A percentile compares a stretch with the other conserved stretches of the same genome.
Evolutionary conservation across 2,888 invertebrate genomes (phyloP).

Genomic region (Criorhina ranunculi): DNA sequence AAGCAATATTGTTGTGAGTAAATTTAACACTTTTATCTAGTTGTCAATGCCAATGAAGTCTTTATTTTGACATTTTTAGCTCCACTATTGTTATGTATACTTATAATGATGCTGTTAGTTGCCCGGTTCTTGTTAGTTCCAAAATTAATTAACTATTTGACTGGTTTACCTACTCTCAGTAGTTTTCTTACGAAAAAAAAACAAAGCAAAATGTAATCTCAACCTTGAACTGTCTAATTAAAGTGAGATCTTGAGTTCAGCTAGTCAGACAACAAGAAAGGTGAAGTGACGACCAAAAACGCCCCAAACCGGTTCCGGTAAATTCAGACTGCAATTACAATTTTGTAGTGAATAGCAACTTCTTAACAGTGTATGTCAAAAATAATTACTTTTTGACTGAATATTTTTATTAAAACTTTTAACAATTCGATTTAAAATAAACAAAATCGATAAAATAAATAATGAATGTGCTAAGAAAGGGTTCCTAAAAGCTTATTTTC

Average conservation of each 20-base stretch:
- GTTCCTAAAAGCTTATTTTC: background rate
- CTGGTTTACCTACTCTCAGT: background rate
- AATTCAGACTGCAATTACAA: background rate
- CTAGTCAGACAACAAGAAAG: background rate
- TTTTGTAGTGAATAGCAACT: background rate
- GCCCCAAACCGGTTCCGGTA: background rate
- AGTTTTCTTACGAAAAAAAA: background rate
- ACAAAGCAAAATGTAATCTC: constrained; percentile 1
- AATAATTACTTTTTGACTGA: background rate
- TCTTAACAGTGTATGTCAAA: constrained; percentile 3
- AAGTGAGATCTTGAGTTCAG: background rate
- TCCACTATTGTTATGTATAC: background rate
- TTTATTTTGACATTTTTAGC: background rate
- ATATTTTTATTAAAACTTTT: background rate
- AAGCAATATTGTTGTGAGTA: background rate
- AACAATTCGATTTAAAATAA: background rate
- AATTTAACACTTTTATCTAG: constrained; percentile 7
- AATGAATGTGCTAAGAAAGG: background rate
- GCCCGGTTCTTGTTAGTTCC: too few relatives aligned
- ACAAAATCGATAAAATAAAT: background rate
- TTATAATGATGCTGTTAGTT: constrained; percentile 8
- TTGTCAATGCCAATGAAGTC: background rate
- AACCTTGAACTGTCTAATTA: constrained; percentile 21
- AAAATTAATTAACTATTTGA: background rate
- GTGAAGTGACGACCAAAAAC: background rate